Base-by-base conservation (phyloP, 1,140 invertebrate species). In the Scylla paramamosain region DNA sequence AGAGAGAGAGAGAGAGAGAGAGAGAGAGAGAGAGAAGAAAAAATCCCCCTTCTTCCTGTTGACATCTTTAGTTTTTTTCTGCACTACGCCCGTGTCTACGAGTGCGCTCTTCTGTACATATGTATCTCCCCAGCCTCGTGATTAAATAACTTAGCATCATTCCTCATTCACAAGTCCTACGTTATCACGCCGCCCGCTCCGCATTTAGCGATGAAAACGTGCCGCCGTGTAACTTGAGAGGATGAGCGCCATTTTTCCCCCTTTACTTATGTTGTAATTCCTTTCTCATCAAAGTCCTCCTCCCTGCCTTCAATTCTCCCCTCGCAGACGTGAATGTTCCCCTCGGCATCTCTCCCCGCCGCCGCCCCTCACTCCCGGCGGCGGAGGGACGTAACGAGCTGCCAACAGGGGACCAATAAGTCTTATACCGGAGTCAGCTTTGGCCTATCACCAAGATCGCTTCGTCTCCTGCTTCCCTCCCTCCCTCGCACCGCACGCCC, bases 391-490 rank as follows among this genome's bases (percentile, higher is more conserved):
- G 67, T 77, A 77, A 77, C 67, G 67, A 77, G 12, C 67, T 77
- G 67, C 67, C 67, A 77, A 77, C 20, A 77, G 67, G 67, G 67
- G 16, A 77, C 67, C 67, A 77, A 77, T 77, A 77, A 77, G 67
- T 77, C 67, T 77, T 77, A 25, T 77, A 77, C 67, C 16, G 67
- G 67, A 77, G 67, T 77, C 67, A 77, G 67, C 67, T 77, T 77
- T 77, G 67, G 67, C 67, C 67, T 77, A 77, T 77, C 67, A 77
- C 67, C 67, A 77, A 77, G 67, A 77, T 77, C 67, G 20, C 67
- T 77, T 20, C 67, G 67, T 77, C 67, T 25, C 67, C 67, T n/a
- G 67, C 67, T 77, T 77, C 67, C 67, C 67, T 25, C 25, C 16
- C n/a, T 59, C 52, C 52, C 52, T 59, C 52, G 10, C 39, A 39